These are phyloP conservation scores for Neosalanx taihuensis DNA, from an alignment of 2,797 vertebrate genomes.

Conservation along the genomic window DNA sequence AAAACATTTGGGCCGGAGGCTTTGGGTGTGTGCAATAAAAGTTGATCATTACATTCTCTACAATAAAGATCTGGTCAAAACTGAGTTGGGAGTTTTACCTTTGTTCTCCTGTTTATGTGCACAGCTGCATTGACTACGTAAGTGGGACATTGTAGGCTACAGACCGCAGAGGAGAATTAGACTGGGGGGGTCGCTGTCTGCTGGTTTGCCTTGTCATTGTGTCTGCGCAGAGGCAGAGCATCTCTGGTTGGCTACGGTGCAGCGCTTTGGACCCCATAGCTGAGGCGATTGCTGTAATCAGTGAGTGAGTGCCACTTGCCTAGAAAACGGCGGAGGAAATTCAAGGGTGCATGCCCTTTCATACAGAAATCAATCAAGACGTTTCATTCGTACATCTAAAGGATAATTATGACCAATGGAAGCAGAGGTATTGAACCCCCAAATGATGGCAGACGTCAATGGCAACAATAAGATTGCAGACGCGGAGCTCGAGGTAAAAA, in stretches of 20 bases:
- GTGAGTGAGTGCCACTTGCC: not conserved
- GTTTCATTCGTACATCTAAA: slow-evolving; percentile 42
- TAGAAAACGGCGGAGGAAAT: too few species aligned
- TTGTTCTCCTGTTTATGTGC: not conserved
- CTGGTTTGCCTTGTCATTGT: slow-evolving; percentile 11
- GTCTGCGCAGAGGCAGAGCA: slow-evolving; percentile 8
- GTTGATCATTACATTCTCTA: not conserved
- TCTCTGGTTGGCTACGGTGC: slow-evolving; percentile 1
- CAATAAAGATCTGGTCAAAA: not conserved
- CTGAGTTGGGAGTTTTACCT: not conserved
- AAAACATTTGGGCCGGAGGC: not conserved
- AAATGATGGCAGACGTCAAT: slow-evolving; percentile 87
- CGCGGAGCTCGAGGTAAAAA: slow-evolving; percentile 94
- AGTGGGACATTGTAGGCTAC: not conserved
- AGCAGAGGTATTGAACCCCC: slow-evolving; percentile 77
- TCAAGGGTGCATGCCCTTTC: too few species aligned
- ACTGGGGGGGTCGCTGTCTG: not conserved
- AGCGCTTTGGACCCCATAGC: not conserved
- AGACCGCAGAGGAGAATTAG: not conserved
- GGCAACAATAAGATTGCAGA: slow-evolving; percentile 77
- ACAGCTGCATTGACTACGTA: not conserved
- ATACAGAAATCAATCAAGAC: not conserved
- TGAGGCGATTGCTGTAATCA: not conserved
- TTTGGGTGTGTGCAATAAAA: not conserved
- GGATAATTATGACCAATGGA: slow-evolving; percentile 72